Percentiles rank a stretch among this genome's conserved stretches.
These are phyloP conservation scores for Schizopygopsis malacanthus DNA, from an alignment of 2,797 vertebrate species.

Conservation along the genomic window DNA sequence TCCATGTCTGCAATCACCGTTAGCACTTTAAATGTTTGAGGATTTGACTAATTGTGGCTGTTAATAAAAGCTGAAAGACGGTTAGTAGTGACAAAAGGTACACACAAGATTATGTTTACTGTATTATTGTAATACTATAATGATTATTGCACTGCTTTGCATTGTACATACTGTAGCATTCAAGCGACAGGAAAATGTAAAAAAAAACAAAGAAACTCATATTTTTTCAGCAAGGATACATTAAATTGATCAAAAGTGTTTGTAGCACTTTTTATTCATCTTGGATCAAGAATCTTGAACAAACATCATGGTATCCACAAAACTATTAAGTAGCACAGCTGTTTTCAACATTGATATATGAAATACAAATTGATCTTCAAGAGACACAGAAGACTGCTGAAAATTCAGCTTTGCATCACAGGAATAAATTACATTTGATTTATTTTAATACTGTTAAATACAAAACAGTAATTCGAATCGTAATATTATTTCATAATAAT, in stretches of 20 bases:
- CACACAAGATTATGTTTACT: background rate
- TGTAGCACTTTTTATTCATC: background rate
- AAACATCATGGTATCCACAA: background rate
- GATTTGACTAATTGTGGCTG: background rate
- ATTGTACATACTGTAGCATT: background rate
- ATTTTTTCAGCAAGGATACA: background rate
- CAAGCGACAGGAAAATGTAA: background rate
- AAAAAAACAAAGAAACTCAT: background rate
- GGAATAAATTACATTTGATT: background rate
- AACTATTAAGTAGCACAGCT: background rate
- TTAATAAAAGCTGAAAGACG: background rate
- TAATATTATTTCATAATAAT: background rate
- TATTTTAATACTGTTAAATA: background rate
- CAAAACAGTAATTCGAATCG: background rate
- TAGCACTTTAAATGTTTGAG: background rate
- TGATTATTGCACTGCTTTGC: background rate
- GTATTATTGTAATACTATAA: background rate
- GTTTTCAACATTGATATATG: background rate
- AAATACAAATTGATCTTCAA: background rate
- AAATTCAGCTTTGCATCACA: background rate
- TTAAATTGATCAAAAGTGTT: background rate
- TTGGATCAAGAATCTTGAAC: background rate
- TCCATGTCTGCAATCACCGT: background rate
- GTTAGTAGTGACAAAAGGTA: background rate
- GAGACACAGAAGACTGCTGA: background rate